phyloP scores from a whole-genome alignment of 2,888 invertebrate genomes.

The Himalopsyche anomala region DNA sequence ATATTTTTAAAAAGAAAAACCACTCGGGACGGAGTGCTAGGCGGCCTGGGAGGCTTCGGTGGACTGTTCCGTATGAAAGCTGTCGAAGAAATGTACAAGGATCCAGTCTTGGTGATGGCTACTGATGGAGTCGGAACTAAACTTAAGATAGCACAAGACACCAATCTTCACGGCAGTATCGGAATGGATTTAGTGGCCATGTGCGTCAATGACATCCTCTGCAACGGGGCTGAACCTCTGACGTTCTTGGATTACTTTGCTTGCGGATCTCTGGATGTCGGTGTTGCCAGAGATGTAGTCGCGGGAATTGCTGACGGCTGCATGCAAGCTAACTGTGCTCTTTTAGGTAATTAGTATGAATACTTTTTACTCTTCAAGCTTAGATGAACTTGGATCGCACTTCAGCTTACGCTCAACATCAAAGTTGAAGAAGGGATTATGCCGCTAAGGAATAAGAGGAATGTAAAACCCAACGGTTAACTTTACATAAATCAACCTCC shows the following conservation, averaged over 20 bases:
- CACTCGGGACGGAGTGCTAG: conserved; percentile 83
- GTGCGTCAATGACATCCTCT: conserved; percentile 98
- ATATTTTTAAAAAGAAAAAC: conserved; percentile 76
- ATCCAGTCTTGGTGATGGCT: conserved; percentile 94
- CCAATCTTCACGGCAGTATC: conserved; percentile 85
- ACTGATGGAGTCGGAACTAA: conserved; percentile 99
- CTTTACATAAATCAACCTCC: too few relatives aligned
- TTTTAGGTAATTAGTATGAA: conserved; percentile 82
- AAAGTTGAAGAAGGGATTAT: too few relatives aligned
- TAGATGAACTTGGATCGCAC: neutral
- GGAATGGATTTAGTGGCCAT: conserved; percentile 98
- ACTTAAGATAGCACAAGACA: conserved; percentile 91
- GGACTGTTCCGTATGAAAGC: conserved; percentile 89
- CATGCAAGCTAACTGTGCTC: conserved; percentile 86
- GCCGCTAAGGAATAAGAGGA: too few relatives aligned
- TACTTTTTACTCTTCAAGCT: conserved; percentile 13
- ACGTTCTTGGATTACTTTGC: conserved; percentile 98
- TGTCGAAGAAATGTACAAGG: conserved; percentile 77
- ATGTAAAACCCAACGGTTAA: too few relatives aligned
- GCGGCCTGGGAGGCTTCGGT: conserved; percentile 91
- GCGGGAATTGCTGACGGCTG: conserved; percentile 92
- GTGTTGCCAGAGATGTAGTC: conserved; percentile 83
- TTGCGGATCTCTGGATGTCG: conserved; percentile 87
- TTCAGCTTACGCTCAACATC: too few relatives aligned
- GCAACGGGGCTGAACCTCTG: conserved; percentile 96